A percentile compares a stretch with the other conserved stretches of the same genome.
Conservation (phyloP, 2,888 invertebrate genomes). For the Drosophila lacicola region DNA sequence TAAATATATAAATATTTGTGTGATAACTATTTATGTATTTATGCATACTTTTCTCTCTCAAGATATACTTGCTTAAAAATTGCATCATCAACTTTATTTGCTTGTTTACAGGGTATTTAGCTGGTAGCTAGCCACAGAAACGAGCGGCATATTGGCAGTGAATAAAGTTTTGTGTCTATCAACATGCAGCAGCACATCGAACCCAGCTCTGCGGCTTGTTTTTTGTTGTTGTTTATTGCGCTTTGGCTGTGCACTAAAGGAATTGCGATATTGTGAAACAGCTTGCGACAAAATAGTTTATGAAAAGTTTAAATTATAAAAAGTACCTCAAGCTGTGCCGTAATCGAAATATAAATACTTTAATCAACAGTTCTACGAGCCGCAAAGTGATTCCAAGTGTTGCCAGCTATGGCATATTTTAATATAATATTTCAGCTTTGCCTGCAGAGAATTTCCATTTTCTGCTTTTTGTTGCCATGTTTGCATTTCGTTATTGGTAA, state of each 20-base stretch:
- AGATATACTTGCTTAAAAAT: too few relatives aligned
- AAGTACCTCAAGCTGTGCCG: neutral
- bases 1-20: neutral
- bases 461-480: slow-evolving; percentile 1
- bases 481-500: slow-evolving; percentile 40
- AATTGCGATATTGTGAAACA: slow-evolving; percentile 26
- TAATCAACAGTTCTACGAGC: slow-evolving; percentile 7
- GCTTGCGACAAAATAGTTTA: slow-evolving; percentile 28
- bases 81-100: too few relatives aligned
- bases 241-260: slow-evolving; percentile 17
- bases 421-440: slow-evolving; percentile 27
- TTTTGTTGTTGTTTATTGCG: slow-evolving; percentile 23
- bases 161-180: slow-evolving; percentile 75
- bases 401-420: neutral
- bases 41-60: too few relatives aligned
- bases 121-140: slow-evolving; percentile 28
- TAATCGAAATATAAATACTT: slow-evolving; percentile 7
- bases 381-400: neutral
- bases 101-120: slow-evolving; percentile 27
- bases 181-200: slow-evolving; percentile 62
- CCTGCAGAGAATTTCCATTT: slow-evolving; percentile 11
- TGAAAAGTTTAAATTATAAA: slow-evolving; percentile 6
- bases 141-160: slow-evolving; percentile 41
- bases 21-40: too few relatives aligned
- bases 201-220: slow-evolving; percentile 31